Base-by-base conservation (phyloP, 2,113 vertebrate genomes). In the Vulpes ferrilata region DNA sequence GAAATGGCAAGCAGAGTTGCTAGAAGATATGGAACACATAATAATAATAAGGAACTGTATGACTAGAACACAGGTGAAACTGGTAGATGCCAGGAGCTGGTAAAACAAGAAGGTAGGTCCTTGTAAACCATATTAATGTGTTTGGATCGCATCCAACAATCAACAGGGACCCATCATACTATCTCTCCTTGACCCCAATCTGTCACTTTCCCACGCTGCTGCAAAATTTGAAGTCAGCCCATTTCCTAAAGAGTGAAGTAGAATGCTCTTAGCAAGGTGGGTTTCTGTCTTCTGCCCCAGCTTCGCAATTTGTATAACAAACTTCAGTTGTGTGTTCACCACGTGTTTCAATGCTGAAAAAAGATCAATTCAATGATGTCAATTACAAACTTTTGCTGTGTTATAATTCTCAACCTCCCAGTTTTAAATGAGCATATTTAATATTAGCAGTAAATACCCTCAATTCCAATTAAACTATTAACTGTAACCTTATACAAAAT, bases 271-370 rank as follows among this genome's bases (percentile, higher is more conserved):
- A 84, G 85, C 12, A 30, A 48, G 62, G 23, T 17, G 51, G 5
- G 48, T 13, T 79, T 92, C 48, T 88, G 22, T 79, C 74, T 87
- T 93, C 76, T 95, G 48, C 22, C 71, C 96, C 86, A 88, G 64
- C 51, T 73, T 84, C n/a, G 32, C 32, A 93, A 43, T 60, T 74
- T 51, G 17, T 67, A 38, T 51, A 25, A 48, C n/a, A 88, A 38
- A 22, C 84, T 62, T 81, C 73, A 86, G 0, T 1, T 16, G 30
- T 13, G 67, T 8, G 15, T 67, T 90, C 82, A 38, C 22, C 43
- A 69, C 59, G 30, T 91, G 43, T 69, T 67, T 93, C 80, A 93
- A 16, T 76, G 22, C 51, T 69, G 1, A 85, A 85, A 65, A 84
- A 94, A 80, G 23, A 91, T 51, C 90, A 81, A 81, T 80, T 67